Evolutionary conservation across 1,140 invertebrate genomes (phyloP), one percentile per base, ranked within the genome.

Genomic region (Ceratosolen solmsi): DNA sequence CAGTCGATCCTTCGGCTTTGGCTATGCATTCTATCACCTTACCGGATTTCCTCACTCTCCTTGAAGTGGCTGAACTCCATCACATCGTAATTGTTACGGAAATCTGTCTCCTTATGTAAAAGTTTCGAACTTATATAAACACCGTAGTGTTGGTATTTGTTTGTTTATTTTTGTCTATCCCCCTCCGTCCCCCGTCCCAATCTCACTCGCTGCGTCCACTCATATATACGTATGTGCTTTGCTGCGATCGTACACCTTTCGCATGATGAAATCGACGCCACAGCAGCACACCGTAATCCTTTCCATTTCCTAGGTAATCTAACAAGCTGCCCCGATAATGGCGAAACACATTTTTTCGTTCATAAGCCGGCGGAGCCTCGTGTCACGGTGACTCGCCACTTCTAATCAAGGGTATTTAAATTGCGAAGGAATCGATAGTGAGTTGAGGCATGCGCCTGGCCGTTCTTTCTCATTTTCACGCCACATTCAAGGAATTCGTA

Each of bases 51-150:
- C 56, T 80, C 51, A 51, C 27, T 36, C 54, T n/a, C 25, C 22
- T 15, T 27, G 65, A 30, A 72, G 79, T 81, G 33, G 72, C n/a
- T n/a, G 79, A 81, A 81, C 74, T 70, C 80, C 9, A 36, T 33
- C 8, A 11, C 30, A 82, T 77, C 74, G 74, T 38, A 74, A 74
- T 77, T 74, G 70, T 72, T 60, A 51, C 80, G 74, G 80, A 82
- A 82, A 82, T 82, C 65, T 36, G 7, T 49, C 79, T 20, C 20
- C 80, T 82, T 82, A 82, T 77, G 74, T 77, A 82, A 82, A 81
- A 77, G 80, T 74, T 82, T 60, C 3, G 58, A 76, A 60, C 80
- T 81, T 81, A 81, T 33, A 70, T 81, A 81, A 81, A 81, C 30
- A 71, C 15, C 25, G 33, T 3, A n/a, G 1, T 38, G 72, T 46